Evolutionary conservation across 2,797 vertebrate genomes (phyloP).

Genomic region (Centroberyx gerrardi): DNA sequence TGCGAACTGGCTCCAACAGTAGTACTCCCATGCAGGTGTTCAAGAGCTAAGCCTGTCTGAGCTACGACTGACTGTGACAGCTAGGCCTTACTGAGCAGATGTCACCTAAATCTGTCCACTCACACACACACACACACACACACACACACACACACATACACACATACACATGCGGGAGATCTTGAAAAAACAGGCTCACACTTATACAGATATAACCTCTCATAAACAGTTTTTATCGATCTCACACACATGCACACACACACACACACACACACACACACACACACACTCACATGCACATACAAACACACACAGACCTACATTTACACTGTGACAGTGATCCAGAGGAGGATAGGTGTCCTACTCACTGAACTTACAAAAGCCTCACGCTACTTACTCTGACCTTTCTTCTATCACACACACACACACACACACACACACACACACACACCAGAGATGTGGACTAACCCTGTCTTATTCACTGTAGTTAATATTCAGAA

Average conservation of each 20-base stretch:
- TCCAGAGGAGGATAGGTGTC: too few relatives aligned
- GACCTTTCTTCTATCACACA: neutral
- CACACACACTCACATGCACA: too few relatives aligned
- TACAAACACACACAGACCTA: slow-evolving; percentile 1
- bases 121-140: slow-evolving; percentile 13
- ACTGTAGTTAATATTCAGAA: neutral
- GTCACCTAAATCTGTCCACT: slow-evolving; percentile 64
- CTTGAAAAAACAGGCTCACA: neutral
- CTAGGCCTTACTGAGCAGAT: slow-evolving; percentile 69
- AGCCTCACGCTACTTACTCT: neutral
- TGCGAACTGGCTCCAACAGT: neutral
- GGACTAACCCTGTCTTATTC: neutral
- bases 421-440: slow-evolving; percentile 8
- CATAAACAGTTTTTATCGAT: too few relatives aligned
- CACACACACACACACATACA: too few relatives aligned
- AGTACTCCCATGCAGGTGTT: slow-evolving; percentile 43
- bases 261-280: too few relatives aligned
- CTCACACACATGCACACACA: too few relatives aligned
- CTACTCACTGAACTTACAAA: neutral
- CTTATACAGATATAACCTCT: neutral
- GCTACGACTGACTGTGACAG: slow-evolving; percentile 55
- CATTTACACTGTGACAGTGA: neutral
- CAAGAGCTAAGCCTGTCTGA: slow-evolving; percentile 80
- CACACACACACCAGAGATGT: neutral
- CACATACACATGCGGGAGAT: too few relatives aligned